Evolutionary conservation across 2,797 vertebrate genomes (phyloP), one percentile per base, ranked within the genome.

Genomic region (Cyclura pinguis): DNA sequence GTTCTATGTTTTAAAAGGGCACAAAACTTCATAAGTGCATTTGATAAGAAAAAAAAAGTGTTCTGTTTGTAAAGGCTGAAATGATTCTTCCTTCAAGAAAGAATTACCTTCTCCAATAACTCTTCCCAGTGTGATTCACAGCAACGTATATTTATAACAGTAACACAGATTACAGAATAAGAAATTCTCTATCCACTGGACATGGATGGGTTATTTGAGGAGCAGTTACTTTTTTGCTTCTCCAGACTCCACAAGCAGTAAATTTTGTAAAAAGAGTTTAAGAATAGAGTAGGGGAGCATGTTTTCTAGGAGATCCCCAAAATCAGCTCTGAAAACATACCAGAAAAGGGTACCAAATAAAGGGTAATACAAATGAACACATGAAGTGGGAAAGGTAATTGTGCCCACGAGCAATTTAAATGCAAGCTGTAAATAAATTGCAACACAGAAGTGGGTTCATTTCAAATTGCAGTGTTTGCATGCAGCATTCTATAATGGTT

Each of bases 401-500:
- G 92, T 96, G 95, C 96, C 94, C 94, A 96, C 97, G 94, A 96
- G 95, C 96, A 97, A 97, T 95, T 69, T 95, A 89, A 97, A 97
- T 90, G 96, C 93, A 97, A 97, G 96, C 96, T 87, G 93, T 93
- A 95, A 95, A 96, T 96, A 95, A 97, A 97, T 92, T 62, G 88
- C 93, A 94, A 96, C 94, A 94, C 93, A 95, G 95, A 94, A 90
- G 93, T 88, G 87, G 96, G 95, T 91, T 96, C 94, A 85, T 93
- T 96, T 96, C 91, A 95, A 89, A 96, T 93, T 92, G 89, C 78
- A 95, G 91, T 82, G 96, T 89, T 96, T 93, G 95, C 97, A 98
- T 98, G 98, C 98, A 98, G 96, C 97, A 97, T 97, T 98, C 97
- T 97, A 93, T 87, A 96, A 96, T 73, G 90, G 93, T 96, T 95